Conservation (phyloP, 1,140 invertebrate species). For the Melipona quadrifasciata region DNA sequence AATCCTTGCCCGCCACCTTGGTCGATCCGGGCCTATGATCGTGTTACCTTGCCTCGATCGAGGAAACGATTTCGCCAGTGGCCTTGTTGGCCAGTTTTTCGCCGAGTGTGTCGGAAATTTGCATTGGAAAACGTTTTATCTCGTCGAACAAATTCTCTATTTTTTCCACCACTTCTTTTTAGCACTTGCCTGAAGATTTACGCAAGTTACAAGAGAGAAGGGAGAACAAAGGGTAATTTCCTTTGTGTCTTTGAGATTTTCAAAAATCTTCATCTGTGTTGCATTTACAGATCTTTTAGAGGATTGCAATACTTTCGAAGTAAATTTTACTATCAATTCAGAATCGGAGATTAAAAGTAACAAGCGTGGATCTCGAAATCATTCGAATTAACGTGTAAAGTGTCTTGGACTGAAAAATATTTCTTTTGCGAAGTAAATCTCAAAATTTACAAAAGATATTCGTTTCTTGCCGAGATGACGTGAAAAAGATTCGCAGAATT, state of each 20-base stretch:
- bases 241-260: not conserved
- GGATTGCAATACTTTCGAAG: not conserved
- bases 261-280: not conserved
- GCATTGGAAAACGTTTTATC: slow-evolving; percentile 36
- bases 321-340: not conserved
- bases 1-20: slow-evolving; percentile 12
- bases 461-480: no score
- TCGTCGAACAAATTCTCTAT: not conserved
- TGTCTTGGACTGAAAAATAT: no score
- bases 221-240: not conserved
- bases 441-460: no score
- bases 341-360: not conserved
- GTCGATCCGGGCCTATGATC: slow-evolving; percentile 23
- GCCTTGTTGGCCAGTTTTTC: slow-evolving; percentile 25
- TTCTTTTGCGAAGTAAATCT: no score
- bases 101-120: slow-evolving; percentile 34
- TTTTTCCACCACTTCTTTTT: not conserved
- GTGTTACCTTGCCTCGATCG: slow-evolving; percentile 48
- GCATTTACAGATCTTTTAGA: not conserved
- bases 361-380: no score
- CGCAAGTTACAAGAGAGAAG: not conserved
- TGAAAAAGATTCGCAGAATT: no score
- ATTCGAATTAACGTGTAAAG: no score
- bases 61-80: slow-evolving; percentile 25
- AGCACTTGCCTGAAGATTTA: not conserved